Evolutionary conservation across 2,888 invertebrate genomes (phyloP).

Genomic region (Pseudococcus longispinus): DNA sequence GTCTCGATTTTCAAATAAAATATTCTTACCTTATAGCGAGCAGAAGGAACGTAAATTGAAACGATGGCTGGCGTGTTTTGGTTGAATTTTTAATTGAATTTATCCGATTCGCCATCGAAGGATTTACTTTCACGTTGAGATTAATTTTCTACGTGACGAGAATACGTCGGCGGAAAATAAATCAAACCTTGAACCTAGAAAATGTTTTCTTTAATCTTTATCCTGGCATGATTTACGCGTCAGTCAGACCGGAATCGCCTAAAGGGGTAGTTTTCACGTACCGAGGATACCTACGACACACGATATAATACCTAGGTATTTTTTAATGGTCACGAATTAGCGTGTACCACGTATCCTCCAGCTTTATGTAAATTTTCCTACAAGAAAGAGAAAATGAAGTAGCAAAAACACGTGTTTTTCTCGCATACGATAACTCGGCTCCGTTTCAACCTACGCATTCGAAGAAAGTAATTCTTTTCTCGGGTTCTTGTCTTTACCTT

Average conservation of each 20-base stretch:
- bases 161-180: background rate
- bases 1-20: background rate
- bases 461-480: background rate
- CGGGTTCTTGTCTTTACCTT: background rate
- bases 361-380: background rate
- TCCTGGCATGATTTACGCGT: background rate
- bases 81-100: constrained; percentile 18
- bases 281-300: background rate
- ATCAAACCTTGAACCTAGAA: background rate
- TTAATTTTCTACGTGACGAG: constrained; percentile 14
- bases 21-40: background rate
- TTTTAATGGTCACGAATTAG: background rate
- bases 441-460: background rate
- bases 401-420: background rate
- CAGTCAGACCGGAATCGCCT: background rate
- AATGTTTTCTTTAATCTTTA: constrained; percentile 6
- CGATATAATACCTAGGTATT: background rate
- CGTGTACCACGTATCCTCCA: background rate
- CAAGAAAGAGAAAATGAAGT: background rate
- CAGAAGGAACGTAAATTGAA: background rate
- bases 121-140: constrained; percentile 28
- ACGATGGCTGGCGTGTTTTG: constrained; percentile 1
- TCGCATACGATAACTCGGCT: background rate
- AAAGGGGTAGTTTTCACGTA: background rate
- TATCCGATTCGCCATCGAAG: constrained; percentile 5